These are phyloP conservation scores for Podarcis muralis DNA, from an alignment of 2,113 vertebrate genomes.

Conservation along the genomic window DNA sequence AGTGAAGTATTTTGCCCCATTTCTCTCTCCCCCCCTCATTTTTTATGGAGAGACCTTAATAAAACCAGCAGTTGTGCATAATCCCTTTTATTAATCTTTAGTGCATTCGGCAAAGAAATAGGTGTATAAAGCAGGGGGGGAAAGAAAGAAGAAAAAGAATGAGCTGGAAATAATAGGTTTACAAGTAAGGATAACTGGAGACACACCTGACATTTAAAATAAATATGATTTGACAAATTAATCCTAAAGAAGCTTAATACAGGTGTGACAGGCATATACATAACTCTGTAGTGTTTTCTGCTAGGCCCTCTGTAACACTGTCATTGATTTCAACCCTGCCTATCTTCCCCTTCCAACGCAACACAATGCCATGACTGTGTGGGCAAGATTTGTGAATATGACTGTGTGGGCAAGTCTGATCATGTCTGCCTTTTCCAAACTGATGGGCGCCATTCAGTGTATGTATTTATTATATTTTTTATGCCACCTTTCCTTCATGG, in stretches of 20 bases:
- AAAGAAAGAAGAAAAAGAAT: neutral
- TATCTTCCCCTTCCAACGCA: neutral
- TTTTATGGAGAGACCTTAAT: neutral
- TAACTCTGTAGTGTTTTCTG: neutral
- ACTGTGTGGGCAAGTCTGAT: neutral
- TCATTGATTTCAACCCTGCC: neutral
- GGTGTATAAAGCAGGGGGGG: neutral
- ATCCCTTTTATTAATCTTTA: slow-evolving; percentile 18
- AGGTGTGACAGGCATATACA: neutral
- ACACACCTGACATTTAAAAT: neutral
- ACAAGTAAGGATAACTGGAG: neutral
- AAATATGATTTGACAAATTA: slow-evolving; percentile 3
- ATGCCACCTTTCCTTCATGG: neutral
- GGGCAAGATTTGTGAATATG: too few species aligned
- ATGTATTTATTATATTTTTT: neutral
- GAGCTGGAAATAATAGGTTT: neutral
- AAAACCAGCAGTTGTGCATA: neutral
- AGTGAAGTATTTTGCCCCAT: neutral
- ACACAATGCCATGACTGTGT: neutral
- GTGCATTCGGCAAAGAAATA: neutral
- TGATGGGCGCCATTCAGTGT: too few species aligned
- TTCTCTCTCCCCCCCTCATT: neutral
- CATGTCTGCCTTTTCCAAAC: neutral
- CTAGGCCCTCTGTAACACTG: neutral
- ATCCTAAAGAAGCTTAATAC: neutral